Conservation (phyloP, 2,797 vertebrate genomes). For the Cynopterus sphinx region DNA sequence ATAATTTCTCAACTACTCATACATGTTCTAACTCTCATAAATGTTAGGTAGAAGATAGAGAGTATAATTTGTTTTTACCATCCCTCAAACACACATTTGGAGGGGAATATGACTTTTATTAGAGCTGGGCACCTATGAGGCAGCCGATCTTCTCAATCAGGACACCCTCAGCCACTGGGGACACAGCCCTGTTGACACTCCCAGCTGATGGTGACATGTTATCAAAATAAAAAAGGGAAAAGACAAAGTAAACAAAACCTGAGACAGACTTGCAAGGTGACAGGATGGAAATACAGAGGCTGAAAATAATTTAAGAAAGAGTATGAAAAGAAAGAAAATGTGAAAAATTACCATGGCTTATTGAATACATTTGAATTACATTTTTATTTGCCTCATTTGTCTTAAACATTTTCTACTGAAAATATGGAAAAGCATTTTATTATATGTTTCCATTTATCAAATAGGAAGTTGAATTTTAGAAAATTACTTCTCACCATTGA, state of each 20-base stretch:
- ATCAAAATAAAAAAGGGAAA: background rate
- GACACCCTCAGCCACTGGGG: background rate
- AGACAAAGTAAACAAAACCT: background rate
- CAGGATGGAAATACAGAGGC: background rate
- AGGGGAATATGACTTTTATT: background rate
- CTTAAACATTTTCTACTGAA: constrained; percentile 33
- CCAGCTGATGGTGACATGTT: too few relatives aligned
- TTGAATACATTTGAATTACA: background rate
- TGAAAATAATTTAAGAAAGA: background rate
- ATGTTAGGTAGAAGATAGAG: background rate
- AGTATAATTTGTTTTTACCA: background rate
- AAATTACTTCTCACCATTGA: background rate
- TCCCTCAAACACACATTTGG: fast-evolving
- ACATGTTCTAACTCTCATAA: background rate
- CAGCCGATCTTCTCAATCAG: background rate
- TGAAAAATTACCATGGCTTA: background rate
- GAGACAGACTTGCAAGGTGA: background rate
- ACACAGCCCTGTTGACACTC: background rate
- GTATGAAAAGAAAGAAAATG: background rate
- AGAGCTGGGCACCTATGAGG: background rate
- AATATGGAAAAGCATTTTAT: background rate
- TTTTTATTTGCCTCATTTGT: constrained; percentile 20
- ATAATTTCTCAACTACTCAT: background rate
- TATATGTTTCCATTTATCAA: background rate
- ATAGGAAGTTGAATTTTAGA: constrained; percentile 30